These are phyloP conservation scores for Dendrocincla tyrannina DNA, from an alignment of 2,797 vertebrate species.

Conservation along the genomic window DNA sequence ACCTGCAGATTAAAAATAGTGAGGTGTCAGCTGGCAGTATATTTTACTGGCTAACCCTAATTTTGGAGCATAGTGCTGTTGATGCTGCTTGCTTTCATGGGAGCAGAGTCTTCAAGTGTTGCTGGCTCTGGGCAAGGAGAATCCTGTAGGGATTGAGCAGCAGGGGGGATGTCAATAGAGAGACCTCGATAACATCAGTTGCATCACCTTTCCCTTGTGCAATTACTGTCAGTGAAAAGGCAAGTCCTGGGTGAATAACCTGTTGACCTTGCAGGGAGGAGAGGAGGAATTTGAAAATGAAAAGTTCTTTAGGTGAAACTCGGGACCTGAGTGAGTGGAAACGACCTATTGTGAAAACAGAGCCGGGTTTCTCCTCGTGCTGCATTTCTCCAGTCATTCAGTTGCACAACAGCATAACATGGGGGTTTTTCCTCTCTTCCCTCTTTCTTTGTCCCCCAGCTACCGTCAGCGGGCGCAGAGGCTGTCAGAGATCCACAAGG, in stretches of 20 bases:
- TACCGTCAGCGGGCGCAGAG: constrained; percentile 87
- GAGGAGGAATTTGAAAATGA: background rate
- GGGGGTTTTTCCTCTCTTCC: background rate
- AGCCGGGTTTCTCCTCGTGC: fast-evolving
- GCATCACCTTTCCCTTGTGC: background rate
- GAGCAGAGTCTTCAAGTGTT: background rate
- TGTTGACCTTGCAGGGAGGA: background rate
- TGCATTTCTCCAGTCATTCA: background rate
- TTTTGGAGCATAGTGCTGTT: background rate
- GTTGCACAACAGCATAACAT: background rate
- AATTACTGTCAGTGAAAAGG: background rate
- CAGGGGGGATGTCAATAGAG: background rate
- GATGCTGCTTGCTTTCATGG: background rate
- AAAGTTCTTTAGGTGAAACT: background rate
- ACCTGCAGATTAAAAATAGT: background rate
- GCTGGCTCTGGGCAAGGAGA: background rate
- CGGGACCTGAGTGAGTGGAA: fast-evolving
- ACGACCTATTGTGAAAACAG: background rate
- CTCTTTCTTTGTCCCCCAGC: constrained; percentile 67
- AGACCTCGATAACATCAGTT: background rate
- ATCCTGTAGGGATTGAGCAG: background rate
- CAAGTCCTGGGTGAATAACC: background rate
- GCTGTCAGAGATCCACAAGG: constrained; percentile 95
- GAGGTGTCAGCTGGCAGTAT: background rate
- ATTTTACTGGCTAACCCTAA: fast-evolving